These are phyloP conservation scores for Chrysomallon squamiferum DNA, from an alignment of 1,140 invertebrate genomes.

Conservation along the genomic window DNA sequence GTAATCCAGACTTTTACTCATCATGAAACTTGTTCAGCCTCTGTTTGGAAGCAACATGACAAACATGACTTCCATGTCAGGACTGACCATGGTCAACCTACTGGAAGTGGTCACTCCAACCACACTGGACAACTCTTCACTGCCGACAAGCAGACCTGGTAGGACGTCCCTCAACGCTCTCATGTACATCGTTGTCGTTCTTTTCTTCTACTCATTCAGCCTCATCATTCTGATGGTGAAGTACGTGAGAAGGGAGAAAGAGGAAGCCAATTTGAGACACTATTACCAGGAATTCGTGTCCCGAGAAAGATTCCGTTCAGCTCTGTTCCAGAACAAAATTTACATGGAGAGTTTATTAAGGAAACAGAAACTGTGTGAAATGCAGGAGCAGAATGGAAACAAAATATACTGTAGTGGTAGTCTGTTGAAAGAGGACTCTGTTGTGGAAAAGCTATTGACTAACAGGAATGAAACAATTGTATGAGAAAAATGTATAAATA, in stretches of 20 bases:
- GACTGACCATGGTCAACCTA: not conserved
- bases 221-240: slow-evolving; percentile 62
- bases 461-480: too few relatives aligned
- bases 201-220: slow-evolving; percentile 61
- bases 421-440: too few relatives aligned
- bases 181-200: slow-evolving; percentile 61
- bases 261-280: slow-evolving; percentile 52
- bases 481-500: too few relatives aligned
- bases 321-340: slow-evolving; percentile 33
- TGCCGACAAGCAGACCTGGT: not conserved
- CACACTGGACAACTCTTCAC: not conserved
- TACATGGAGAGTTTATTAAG: slow-evolving; percentile 23
- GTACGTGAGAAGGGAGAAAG: slow-evolving; percentile 55
- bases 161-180: slow-evolving; percentile 45
- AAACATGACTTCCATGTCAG: slow-evolving; percentile 3
- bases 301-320: slow-evolving; percentile 46
- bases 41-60: not conserved
- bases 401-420: not conserved
- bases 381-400: slow-evolving; percentile 1
- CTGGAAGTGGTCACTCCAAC: not conserved
- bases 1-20: too few relatives aligned
- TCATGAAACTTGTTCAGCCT: not conserved
- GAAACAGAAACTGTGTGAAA: not conserved
- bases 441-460: too few relatives aligned
- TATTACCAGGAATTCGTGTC: slow-evolving; percentile 59